A percentile compares a stretch with the other conserved stretches of the same genome.
Evolutionary conservation across 2,888 invertebrate species (phyloP).

Genomic region (Drosophila meridionalis): DNA sequence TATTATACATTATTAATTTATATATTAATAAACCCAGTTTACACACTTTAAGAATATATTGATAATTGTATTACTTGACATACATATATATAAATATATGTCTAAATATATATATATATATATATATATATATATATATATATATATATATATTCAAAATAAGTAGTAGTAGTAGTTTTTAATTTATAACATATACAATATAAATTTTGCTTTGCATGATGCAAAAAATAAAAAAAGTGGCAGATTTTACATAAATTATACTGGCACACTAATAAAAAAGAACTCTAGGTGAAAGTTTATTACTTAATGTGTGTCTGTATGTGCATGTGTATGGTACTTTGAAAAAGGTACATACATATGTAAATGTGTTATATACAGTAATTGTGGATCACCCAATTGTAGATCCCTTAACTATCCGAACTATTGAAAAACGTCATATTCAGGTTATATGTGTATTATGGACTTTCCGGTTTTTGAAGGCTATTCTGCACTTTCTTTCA

Average conservation of each 20-base stretch:
- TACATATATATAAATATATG: no score
- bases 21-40: constrained; percentile 27
- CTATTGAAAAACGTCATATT: not conserved
- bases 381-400: not conserved
- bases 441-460: not conserved
- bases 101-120: no score
- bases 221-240: not conserved
- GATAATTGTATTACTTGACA: constrained; percentile 6
- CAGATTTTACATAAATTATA: not conserved
- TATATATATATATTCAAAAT: not conserved
- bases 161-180: no score
- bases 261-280: not conserved
- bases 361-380: not conserved
- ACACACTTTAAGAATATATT: constrained; percentile 13
- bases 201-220: not conserved
- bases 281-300: not conserved
- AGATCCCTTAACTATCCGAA: not conserved
- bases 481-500: not conserved
- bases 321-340: not conserved
- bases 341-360: not conserved
- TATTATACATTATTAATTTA: not conserved
- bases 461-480: not conserved
- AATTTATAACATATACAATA: no score
- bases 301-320: not conserved
- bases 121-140: not conserved